These are phyloP conservation scores for Caenorhabditis macrosperma DNA, from an alignment of 2,888 invertebrate species.

Conservation along the genomic window DNA sequence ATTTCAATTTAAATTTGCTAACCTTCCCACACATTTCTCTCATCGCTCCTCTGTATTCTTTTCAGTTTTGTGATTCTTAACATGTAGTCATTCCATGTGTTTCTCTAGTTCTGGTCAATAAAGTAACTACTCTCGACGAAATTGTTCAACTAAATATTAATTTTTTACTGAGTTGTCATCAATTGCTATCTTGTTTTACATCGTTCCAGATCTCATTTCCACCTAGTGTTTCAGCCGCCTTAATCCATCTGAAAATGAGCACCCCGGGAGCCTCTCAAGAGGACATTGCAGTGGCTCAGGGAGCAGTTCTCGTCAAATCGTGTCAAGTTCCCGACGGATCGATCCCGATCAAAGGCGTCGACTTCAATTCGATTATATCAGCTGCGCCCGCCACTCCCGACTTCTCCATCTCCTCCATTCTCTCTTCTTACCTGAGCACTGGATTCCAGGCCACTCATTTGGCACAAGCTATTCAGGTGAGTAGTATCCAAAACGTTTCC, in stretches of 20 bases:
- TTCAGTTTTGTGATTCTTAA: too few species aligned
- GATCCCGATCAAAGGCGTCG: conserved; percentile 85
- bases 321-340: conserved; percentile 65
- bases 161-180: too few species aligned
- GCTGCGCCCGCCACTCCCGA: too few species aligned
- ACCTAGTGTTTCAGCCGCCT: background rate
- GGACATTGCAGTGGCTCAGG: conserved; percentile 69
- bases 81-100: too few species aligned
- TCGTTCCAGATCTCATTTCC: background rate
- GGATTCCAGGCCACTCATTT: conserved; percentile 99
- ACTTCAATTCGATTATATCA: conserved; percentile 87
- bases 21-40: too few species aligned
- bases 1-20: too few species aligned
- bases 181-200: background rate
- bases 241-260: conserved; percentile 11
- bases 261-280: conserved; percentile 31
- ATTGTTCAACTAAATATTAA: too few species aligned
- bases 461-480: conserved; percentile 91
- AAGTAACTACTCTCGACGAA: too few species aligned
- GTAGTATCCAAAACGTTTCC: too few species aligned
- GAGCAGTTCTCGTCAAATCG: conserved; percentile 73
- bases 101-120: too few species aligned
- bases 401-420: conserved; percentile 88
- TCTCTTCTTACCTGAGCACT: conserved; percentile 87
- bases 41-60: too few species aligned